Percentiles rank a stretch among this genome's conserved stretches.
Conservation (phyloP, 2,797 vertebrate genomes). For the Octomys mimax region DNA sequence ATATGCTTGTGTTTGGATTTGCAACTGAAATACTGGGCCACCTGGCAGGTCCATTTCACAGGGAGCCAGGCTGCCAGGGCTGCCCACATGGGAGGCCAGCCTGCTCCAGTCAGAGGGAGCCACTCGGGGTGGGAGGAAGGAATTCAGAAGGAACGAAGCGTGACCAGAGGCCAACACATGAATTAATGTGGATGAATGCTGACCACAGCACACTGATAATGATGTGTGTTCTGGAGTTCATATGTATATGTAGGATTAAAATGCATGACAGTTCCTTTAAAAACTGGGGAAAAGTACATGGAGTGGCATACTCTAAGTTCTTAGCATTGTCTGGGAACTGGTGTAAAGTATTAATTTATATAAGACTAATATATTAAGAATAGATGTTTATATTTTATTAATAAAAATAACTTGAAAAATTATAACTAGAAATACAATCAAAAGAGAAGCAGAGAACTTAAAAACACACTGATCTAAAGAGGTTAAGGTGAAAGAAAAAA, state of each 20-base stretch:
- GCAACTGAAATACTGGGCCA: not conserved
- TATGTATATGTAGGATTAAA: not conserved
- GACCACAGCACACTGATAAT: not conserved
- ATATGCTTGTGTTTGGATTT: not conserved
- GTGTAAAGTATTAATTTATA: not conserved
- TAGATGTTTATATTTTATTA: not conserved
- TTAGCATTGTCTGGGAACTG: not conserved
- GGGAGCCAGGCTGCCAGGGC: not conserved
- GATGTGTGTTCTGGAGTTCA: no score
- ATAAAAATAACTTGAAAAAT: not conserved
- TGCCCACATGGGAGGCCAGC: not conserved
- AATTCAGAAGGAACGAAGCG: not conserved
- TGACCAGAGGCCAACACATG: rapidly evolving
- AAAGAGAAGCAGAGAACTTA: not conserved
- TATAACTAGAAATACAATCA: not conserved
- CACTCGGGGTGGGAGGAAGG: not conserved
- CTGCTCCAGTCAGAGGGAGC: not conserved
- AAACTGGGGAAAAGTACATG: no score
- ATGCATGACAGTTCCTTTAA: not conserved
- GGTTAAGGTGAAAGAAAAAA: not conserved
- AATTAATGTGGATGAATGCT: not conserved
- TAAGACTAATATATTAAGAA: not conserved
- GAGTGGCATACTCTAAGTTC: not conserved
- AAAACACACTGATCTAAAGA: not conserved
- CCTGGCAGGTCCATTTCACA: no score